Evolutionary conservation across 2,113 vertebrate species (phyloP).

Genomic region (Falco punctatus): DNA sequence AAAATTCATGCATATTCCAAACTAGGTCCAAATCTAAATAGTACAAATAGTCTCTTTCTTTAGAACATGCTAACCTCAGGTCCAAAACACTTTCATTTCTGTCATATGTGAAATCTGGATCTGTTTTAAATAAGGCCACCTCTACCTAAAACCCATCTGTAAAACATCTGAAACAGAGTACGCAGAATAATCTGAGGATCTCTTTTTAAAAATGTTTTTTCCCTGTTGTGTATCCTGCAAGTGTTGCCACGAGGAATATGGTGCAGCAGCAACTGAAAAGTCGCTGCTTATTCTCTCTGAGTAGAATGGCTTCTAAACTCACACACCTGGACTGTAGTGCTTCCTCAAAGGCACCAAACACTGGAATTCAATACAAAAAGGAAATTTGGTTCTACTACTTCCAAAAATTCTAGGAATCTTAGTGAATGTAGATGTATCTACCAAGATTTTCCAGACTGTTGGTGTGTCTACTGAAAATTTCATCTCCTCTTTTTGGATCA

Average conservation of each 20-base stretch:
- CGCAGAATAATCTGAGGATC: not conserved
- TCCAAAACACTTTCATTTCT: not conserved
- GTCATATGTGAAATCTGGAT: not conserved
- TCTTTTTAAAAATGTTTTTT: not conserved
- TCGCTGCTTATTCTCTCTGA: not conserved
- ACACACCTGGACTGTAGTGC: not conserved
- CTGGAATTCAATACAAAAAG: not conserved
- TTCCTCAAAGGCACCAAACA: not conserved
- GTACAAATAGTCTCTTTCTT: constrained; percentile 1
- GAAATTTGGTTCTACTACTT: not conserved
- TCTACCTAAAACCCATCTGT: not conserved
- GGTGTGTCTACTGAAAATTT: not conserved
- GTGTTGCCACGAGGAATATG: not conserved
- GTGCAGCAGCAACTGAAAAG: not conserved
- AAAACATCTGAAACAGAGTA: not conserved
- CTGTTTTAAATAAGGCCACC: not conserved
- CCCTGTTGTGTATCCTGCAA: not conserved
- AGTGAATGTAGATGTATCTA: not conserved
- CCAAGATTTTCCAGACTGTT: not conserved
- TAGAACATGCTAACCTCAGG: not conserved
- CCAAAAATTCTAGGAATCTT: not conserved
- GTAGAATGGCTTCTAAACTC: not conserved
- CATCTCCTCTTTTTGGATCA: not conserved
- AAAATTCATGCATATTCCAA: not conserved
- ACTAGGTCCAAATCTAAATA: not conserved